These are phyloP conservation scores for Thaumetopoea pityocampa DNA, from an alignment of 1,140 invertebrate species.

Conservation along the genomic window DNA sequence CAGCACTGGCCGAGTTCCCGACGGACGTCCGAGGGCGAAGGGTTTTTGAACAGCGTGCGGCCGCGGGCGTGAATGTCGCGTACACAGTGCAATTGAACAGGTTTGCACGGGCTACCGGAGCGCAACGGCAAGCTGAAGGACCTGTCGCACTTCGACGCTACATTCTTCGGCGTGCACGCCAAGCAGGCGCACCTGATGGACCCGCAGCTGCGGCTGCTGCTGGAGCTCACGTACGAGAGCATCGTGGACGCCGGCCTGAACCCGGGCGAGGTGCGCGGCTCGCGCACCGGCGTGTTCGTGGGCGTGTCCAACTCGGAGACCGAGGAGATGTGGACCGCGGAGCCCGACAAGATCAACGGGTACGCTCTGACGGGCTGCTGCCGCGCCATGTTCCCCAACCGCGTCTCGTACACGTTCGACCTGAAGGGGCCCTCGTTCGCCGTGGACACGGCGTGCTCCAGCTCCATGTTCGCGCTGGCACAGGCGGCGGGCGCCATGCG, in stretches of 20 bases:
- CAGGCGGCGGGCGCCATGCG: conserved; percentile 91
- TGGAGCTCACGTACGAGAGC: conserved; percentile 96
- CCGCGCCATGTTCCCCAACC: conserved; percentile 96
- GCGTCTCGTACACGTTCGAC: conserved; percentile 96
- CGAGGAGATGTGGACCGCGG: conserved; percentile 86
- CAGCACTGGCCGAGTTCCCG: too few relatives aligned
- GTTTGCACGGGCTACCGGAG: conserved; percentile 87
- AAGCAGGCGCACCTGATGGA: conserved; percentile 98
- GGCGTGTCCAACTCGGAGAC: conserved; percentile 92
- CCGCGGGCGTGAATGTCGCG: too few relatives aligned
- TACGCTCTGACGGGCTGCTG: conserved; percentile 95
- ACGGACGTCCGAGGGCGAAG: too few relatives aligned
- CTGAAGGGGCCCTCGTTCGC: conserved; percentile 94
- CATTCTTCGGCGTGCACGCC: conserved; percentile 95
- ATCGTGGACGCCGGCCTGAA: conserved; percentile 94
- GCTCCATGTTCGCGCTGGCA: conserved; percentile 91
- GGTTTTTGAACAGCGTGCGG: too few relatives aligned
- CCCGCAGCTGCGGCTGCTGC: conserved; percentile 92
- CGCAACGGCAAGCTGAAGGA: conserved; percentile 94
- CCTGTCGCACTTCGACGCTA: conserved; percentile 90
- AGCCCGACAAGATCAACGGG: conserved; percentile 88
- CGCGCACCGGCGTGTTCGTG: conserved; percentile 93
- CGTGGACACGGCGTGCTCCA: conserved; percentile 97
- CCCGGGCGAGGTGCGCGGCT: conserved; percentile 86
- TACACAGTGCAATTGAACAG: conserved; percentile 25